Percentiles rank a stretch among this genome's conserved stretches.
Conservation (phyloP, 2,797 vertebrate genomes). For the Gouania willdenowi region DNA sequence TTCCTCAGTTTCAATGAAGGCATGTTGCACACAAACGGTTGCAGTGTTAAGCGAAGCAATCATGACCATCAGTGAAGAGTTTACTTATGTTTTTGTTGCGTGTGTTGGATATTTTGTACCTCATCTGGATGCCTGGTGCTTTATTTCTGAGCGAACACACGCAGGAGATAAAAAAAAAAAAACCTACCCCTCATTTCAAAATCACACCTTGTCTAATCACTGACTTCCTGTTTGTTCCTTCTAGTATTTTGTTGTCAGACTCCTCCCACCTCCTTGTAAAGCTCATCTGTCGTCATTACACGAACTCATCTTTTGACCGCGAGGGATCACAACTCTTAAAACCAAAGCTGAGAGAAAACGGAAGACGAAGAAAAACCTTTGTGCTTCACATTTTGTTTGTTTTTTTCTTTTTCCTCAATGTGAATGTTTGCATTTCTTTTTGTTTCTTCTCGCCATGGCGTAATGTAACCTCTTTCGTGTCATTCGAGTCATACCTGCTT, state of each 20-base stretch:
- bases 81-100: conserved; percentile 61
- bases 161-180: conserved; percentile 20
- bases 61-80: conserved; percentile 59
- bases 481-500: conserved; percentile 50
- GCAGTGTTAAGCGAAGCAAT: conserved; percentile 59
- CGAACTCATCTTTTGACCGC: conserved; percentile 38
- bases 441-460: conserved; percentile 33
- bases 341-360: conserved; percentile 67
- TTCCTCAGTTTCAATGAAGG: conserved; percentile 62
- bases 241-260: conserved; percentile 9
- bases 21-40: conserved; percentile 68
- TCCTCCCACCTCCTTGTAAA: conserved; percentile 31
- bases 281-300: conserved; percentile 35
- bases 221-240: neutral
- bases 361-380: neutral
- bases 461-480: conserved; percentile 61
- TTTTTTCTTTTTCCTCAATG: conserved; percentile 58
- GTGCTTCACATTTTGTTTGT: neutral
- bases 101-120: conserved; percentile 73
- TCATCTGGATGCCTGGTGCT: conserved; percentile 75
- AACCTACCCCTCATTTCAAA: conserved; percentile 11
- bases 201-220: conserved; percentile 20
- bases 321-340: conserved; percentile 52
- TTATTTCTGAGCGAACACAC: conserved; percentile 20
- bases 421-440: conserved; percentile 58